A percentile compares a stretch with the other conserved stretches of the same genome.
Conservation (phyloP, 2,888 invertebrate genomes). For the Shargacucullia verbasci region DNA sequence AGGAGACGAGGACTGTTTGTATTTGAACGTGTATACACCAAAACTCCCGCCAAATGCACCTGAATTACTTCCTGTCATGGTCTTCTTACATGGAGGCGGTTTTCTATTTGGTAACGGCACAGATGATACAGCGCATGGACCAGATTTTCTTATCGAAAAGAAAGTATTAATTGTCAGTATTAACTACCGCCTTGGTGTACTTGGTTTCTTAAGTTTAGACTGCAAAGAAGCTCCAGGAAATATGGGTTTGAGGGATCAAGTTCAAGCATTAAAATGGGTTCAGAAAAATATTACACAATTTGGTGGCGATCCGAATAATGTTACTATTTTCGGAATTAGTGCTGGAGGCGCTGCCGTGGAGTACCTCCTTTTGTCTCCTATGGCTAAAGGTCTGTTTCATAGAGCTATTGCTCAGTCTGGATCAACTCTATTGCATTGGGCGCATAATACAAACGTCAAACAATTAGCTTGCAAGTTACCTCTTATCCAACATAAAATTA, state of each 20-base stretch:
- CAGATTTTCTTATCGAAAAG: conserved; percentile 81
- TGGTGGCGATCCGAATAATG: conserved; percentile 83
- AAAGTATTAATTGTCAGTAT: conserved; percentile 79
- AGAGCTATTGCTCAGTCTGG: conserved; percentile 89
- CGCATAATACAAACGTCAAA: conserved; percentile 72
- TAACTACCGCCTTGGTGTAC: conserved; percentile 83
- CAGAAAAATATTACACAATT: conserved; percentile 83
- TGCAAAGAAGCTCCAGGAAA: conserved; percentile 83
- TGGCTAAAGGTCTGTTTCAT: conserved; percentile 85
- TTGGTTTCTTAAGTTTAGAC: conserved; percentile 80
- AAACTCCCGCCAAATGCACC: conserved; percentile 66
- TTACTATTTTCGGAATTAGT: conserved; percentile 87
- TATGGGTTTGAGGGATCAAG: conserved; percentile 87
- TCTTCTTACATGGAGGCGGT: conserved; percentile 84
- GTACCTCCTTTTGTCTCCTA: conserved; percentile 79
- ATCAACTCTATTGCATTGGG: conserved; percentile 84
- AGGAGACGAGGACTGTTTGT: conserved; percentile 91
- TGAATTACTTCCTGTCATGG: conserved; percentile 78
- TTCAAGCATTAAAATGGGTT: conserved; percentile 87
- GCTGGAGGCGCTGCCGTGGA: conserved; percentile 86
- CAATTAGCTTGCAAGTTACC: conserved; percentile 73
- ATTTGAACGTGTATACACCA: conserved; percentile 91
- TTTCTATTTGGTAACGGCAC: conserved; percentile 83
- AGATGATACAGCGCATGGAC: conserved; percentile 75
- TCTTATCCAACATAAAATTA: conserved; percentile 60